Conservation (phyloP, 2,797 vertebrate species). For the Eurystomus glaucurus region DNA sequence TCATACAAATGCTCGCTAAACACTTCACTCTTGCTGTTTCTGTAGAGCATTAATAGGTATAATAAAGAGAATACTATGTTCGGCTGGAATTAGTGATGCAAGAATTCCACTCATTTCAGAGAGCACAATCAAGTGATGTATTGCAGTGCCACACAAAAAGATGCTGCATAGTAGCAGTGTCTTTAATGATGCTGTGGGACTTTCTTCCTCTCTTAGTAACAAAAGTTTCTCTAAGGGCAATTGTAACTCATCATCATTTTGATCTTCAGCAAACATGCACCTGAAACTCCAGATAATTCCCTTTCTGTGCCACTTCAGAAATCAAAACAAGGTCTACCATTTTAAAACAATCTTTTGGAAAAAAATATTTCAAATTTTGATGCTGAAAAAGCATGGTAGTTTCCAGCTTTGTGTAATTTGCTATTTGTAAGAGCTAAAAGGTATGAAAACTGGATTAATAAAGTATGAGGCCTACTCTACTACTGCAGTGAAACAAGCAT, state of each 20-base stretch:
- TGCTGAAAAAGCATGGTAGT: not conserved
- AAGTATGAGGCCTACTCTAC: not conserved
- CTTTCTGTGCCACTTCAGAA: conserved; percentile 33
- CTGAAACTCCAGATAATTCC: conserved; percentile 21
- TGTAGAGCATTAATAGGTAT: not conserved
- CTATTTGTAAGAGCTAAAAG: conserved; percentile 41
- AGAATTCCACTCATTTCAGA: conserved; percentile 42
- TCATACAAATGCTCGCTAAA: not conserved
- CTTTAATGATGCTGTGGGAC: not conserved
- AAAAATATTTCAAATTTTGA: conserved; percentile 25
- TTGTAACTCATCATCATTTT: conserved; percentile 18
- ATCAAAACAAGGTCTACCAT: conserved; percentile 24
- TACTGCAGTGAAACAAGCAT: conserved; percentile 21
- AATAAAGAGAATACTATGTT: conserved; percentile 25
- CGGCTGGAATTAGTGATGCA: conserved; percentile 7
- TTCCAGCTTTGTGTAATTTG: conserved; percentile 52
- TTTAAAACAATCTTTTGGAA: conserved; percentile 12
- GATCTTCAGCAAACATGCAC: conserved; percentile 21
- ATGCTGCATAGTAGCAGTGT: not conserved
- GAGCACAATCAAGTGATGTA: conserved; percentile 26
- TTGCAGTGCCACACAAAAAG: not conserved
- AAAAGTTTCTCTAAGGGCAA: not conserved
- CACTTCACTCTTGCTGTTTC: not conserved
- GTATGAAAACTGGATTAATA: conserved; percentile 35
- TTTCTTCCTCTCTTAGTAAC: not conserved